Conservation (phyloP, 2,797 vertebrate species). For the Sebastes cheni region DNA sequence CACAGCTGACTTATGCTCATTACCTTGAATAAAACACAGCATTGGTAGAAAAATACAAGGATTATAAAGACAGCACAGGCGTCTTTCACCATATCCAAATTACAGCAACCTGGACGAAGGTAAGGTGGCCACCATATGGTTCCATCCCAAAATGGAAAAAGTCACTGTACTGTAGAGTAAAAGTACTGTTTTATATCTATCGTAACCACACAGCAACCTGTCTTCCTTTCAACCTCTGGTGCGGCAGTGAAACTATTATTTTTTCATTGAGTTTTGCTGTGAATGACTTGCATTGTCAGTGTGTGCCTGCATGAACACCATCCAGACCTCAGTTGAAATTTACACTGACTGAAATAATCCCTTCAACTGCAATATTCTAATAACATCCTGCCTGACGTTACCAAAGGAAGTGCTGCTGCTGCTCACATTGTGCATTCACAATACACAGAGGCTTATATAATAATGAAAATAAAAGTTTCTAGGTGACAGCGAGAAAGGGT, state of each 20-base stretch:
- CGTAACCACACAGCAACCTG: constrained; percentile 1
- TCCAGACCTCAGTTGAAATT: not conserved
- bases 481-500: not conserved
- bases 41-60: no score
- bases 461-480: not conserved
- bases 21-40: no score
- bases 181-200: not conserved
- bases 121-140: no score
- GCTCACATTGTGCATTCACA: not conserved
- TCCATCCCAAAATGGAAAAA: no score
- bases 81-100: no score
- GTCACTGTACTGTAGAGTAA: not conserved
- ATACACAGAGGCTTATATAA: not conserved
- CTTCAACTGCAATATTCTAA: constrained; percentile 12
- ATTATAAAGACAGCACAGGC: no score
- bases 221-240: constrained; percentile 21
- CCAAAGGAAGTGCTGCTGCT: not conserved
- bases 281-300: constrained; percentile 22
- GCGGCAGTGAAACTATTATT: constrained; percentile 4
- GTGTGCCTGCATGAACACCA: not conserved
- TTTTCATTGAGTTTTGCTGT: constrained; percentile 17
- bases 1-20: no score
- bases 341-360: constrained; percentile 13
- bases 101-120: no score
- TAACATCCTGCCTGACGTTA: not conserved